Percentiles rank a stretch among this genome's conserved stretches.
These are phyloP conservation scores for Tetramorium parvispinum DNA, from an alignment of 1,140 invertebrate species.

Conservation along the genomic window DNA sequence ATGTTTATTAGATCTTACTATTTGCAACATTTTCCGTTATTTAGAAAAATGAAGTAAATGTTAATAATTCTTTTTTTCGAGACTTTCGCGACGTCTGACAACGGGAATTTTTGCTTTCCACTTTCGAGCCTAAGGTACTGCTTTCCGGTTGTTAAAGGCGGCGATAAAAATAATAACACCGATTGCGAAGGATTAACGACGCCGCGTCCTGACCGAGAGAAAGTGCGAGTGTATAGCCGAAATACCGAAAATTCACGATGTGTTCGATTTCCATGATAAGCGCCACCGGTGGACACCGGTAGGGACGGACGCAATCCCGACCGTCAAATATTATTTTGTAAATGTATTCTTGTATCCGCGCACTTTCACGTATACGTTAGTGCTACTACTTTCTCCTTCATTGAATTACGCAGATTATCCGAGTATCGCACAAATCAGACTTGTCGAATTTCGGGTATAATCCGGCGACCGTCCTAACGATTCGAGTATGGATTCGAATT, in stretches of 20 bases:
- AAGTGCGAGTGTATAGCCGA: constrained; percentile 28
- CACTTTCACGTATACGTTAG: constrained; percentile 50
- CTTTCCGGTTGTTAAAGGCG: constrained; percentile 28
- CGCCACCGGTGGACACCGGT: neutral
- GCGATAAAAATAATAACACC: constrained; percentile 55
- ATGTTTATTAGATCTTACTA: neutral
- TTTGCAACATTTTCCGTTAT: neutral
- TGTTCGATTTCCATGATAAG: constrained; percentile 55
- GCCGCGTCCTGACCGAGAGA: constrained; percentile 2
- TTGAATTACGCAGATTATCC: constrained; percentile 54
- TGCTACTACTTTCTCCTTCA: constrained; percentile 49
- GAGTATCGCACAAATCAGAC: constrained; percentile 47
- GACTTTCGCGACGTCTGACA: neutral
- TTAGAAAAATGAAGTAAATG: too few species aligned
- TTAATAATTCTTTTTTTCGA: neutral
- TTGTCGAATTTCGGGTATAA: constrained; percentile 24
- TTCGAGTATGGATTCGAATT: constrained; percentile 20
- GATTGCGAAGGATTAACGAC: constrained; percentile 49
- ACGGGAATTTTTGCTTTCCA: constrained; percentile 20
- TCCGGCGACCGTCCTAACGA: constrained; percentile 25
- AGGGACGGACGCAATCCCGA: neutral
- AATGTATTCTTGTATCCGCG: constrained; percentile 23
- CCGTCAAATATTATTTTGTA: constrained; percentile 47
- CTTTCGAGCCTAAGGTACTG: neutral
- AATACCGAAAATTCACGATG: constrained; percentile 45